Evolutionary conservation across 2,888 invertebrate genomes (phyloP), one percentile per base, ranked within the genome.

Genomic region (Lamellibrachia columna): DNA sequence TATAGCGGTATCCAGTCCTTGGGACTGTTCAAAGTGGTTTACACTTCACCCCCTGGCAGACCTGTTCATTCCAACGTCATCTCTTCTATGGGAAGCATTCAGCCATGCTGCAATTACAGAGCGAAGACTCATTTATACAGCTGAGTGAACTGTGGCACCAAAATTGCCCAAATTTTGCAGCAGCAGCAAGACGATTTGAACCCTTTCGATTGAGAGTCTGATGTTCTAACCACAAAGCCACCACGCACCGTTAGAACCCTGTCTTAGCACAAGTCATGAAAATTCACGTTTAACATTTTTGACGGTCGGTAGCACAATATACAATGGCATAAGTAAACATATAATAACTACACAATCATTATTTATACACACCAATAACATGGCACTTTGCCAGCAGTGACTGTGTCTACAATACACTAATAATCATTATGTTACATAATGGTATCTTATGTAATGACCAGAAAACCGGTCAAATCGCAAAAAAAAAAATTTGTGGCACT

Each of bases 351-450:
- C 75, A 75, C 75, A 75, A 75, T 75, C n/a, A 4, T 22, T n/a
- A 75, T 22, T 22, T 6, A 22, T 75, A 40, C 22, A 75, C 11
- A 22, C 22, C 75, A 75, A 75, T 75, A 75, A 75, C n/a, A n/a
- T 22, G 22, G n/a, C 75, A 75, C 6, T 22, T 75, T 75, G 3
- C 22, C 75, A 22, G 75, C 6, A 75, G 75, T 22, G 75, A 75
- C 75, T 75, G 75, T 75, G 75, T 22, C n/a, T 75, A 75, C 22
- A 75, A 75, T n/a, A 40, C 40, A 40, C 40, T 40, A 40, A 1
- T n/a, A 15, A 75, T 22, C 75, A 75, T 75, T 75, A 75, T 75
- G 75, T 75, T 75, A 75, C 75, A 75, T 75, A 75, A 75, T n/a
- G 75, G 75, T 4, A 75, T 22, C 75, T 6, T 75, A n/a, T 22